Evolutionary conservation across 92 coral and sea anemone genomes (phyloP).

Genomic region (Porites evermanni): DNA sequence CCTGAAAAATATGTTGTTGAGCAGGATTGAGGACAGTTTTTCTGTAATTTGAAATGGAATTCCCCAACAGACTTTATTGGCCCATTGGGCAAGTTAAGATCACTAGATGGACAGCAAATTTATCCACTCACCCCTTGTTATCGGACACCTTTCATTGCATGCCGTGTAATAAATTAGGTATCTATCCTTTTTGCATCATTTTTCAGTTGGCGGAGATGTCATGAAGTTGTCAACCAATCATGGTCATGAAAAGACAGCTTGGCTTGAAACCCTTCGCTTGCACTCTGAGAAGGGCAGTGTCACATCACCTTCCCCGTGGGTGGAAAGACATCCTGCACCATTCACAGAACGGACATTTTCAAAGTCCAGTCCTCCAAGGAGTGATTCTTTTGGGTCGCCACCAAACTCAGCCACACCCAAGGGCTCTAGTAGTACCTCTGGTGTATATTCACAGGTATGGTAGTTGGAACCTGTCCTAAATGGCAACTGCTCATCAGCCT

Average conservation of each 20-base stretch:
- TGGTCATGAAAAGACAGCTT: slow-evolving; percentile 88
- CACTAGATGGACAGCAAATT: no score
- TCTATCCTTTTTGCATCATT: neutral
- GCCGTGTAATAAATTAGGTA: no score
- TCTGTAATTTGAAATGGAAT: no score
- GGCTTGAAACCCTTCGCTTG: slow-evolving; percentile 83
- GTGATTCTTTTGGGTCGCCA: slow-evolving; percentile 71
- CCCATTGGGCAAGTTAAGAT: no score
- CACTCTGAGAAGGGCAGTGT: slow-evolving; percentile 47
- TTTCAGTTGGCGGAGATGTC: slow-evolving; percentile 77
- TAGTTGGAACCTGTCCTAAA: no score
- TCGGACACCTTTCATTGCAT: no score
- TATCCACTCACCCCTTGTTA: no score
- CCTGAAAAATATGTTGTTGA: no score
- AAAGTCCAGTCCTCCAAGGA: slow-evolving; percentile 76
- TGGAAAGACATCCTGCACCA: slow-evolving; percentile 75
- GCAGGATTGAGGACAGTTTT: no score
- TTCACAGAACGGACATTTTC: slow-evolving; percentile 68
- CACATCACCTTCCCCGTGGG: slow-evolving; percentile 77
- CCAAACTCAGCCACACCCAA: slow-evolving; percentile 74
- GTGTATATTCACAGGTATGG: slow-evolving; percentile 44
- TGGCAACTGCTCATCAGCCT: no score
- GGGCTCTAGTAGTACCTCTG: slow-evolving; percentile 67
- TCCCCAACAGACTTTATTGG: no score
- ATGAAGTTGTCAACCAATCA: slow-evolving; percentile 95